These are phyloP conservation scores for Novumbra hubbsi DNA, from an alignment of 2,797 vertebrate genomes.

Conservation along the genomic window DNA sequence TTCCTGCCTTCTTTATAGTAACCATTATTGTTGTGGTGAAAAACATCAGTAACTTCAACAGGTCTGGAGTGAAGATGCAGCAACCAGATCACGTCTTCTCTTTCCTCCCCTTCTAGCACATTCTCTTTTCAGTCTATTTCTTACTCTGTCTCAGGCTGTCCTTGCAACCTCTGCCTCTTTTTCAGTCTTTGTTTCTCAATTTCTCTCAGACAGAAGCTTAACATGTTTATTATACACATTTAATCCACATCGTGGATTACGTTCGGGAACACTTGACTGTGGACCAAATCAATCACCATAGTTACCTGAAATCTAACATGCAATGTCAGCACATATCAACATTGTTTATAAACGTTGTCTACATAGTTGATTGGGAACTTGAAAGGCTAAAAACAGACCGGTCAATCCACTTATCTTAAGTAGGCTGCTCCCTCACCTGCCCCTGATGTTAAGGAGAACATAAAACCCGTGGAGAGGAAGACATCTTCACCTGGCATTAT, in stretches of 20 bases:
- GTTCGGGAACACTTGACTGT: constrained; percentile 1
- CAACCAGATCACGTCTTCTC: constrained; percentile 46
- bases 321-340: background rate
- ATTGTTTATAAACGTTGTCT: background rate
- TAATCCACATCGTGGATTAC: background rate
- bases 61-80: constrained; percentile 38
- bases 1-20: constrained; percentile 54
- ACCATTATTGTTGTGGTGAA: constrained; percentile 55
- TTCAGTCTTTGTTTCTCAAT: constrained; percentile 25
- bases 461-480: constrained; percentile 50
- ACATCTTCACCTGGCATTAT: constrained; percentile 52
- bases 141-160: background rate
- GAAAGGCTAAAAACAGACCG: constrained; percentile 48
- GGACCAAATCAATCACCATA: constrained; percentile 3
- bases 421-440: constrained; percentile 64
- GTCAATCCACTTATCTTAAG: constrained; percentile 71
- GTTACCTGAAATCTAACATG: background rate
- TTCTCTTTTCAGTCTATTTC: constrained; percentile 23
- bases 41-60: constrained; percentile 56
- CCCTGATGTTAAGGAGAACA: constrained; percentile 53
- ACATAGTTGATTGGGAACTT: constrained; percentile 48
- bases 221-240: constrained; percentile 26
- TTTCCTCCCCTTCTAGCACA: constrained; percentile 8
- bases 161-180: background rate
- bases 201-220: constrained; percentile 43